These are phyloP conservation scores for Lathamus discolor DNA, from an alignment of 2,113 vertebrate species.

Conservation along the genomic window DNA sequence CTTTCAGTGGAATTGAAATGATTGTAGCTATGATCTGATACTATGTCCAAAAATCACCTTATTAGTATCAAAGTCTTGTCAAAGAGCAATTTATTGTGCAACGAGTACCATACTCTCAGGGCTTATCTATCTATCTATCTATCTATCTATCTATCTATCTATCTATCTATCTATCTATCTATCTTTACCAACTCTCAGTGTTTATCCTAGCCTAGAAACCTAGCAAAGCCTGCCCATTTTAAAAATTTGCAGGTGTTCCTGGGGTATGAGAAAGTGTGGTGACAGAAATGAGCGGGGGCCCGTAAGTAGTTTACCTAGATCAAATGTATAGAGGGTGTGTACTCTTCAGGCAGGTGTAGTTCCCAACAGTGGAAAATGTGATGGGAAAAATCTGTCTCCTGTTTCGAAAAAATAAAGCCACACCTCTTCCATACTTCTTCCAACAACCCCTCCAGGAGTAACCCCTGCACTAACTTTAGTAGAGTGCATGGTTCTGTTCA, in stretches of 20 bases:
- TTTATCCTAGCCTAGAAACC: neutral
- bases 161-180: neutral
- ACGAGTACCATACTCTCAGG: neutral
- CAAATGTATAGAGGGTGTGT: rapidly evolving
- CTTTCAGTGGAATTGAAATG: neutral
- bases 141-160: too few relatives aligned
- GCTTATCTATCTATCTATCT: neutral
- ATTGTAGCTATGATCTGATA: neutral
- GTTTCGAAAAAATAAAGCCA: neutral
- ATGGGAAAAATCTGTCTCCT: neutral
- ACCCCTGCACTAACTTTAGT: neutral
- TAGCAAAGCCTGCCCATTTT: neutral
- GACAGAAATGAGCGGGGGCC: neutral
- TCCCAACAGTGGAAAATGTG: neutral
- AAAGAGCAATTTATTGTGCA: neutral
- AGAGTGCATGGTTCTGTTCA: neutral
- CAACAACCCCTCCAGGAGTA: neutral
- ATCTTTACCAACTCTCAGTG: neutral
- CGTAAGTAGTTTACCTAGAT: neutral
- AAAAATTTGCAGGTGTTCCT: neutral
- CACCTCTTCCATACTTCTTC: neutral
- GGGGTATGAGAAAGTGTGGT: neutral
- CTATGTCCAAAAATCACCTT: neutral
- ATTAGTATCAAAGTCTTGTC: neutral
- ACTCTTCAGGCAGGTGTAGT: neutral